These are phyloP conservation scores for Globodera rostochiensis DNA, from an alignment of 1,140 invertebrate species.

Conservation along the genomic window DNA sequence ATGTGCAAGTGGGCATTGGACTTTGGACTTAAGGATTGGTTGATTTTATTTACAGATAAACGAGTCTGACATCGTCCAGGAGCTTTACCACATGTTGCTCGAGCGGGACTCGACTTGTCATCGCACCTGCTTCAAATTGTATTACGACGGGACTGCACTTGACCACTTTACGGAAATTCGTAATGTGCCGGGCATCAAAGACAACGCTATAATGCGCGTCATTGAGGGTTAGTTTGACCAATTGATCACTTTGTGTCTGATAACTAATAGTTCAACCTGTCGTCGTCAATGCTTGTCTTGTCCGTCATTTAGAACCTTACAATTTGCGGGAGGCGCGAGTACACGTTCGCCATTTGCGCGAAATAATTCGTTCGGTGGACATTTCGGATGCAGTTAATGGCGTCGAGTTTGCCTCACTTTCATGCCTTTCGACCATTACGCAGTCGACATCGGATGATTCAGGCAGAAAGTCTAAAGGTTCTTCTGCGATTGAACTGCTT, in stretches of 20 bases:
- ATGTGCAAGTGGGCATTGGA: conserved; percentile 29
- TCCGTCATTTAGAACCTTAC: conserved; percentile 38
- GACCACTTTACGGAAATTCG: conserved; percentile 44
- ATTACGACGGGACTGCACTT: conserved; percentile 39
- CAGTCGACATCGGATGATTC: conserved; percentile 11
- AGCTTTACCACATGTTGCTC: conserved; percentile 44
- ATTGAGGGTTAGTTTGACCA: conserved; percentile 34
- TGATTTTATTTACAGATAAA: conserved; percentile 27
- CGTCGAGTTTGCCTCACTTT: conserved; percentile 36
- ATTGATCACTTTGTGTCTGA: not conserved
- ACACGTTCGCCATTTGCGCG: conserved; percentile 44
- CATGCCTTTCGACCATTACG: conserved; percentile 36
- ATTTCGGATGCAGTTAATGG: conserved; percentile 38
- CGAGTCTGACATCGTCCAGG: conserved; percentile 40
- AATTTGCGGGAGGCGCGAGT: conserved; percentile 40
- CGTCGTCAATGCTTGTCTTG: not conserved
- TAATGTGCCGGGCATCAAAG: conserved; percentile 38
- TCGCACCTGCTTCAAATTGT: conserved; percentile 42
- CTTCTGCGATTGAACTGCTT: conserved; percentile 14
- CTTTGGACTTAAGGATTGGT: not conserved
- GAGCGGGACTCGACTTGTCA: conserved; percentile 35
- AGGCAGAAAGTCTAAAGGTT: not conserved
- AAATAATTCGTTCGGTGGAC: conserved; percentile 38
- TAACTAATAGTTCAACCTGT: too few species aligned
- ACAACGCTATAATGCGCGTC: conserved; percentile 34